Percentiles rank a stretch among this genome's conserved stretches.
These are phyloP conservation scores for Lemur catta DNA, from an alignment of 2,797 vertebrate genomes.

Conservation along the genomic window DNA sequence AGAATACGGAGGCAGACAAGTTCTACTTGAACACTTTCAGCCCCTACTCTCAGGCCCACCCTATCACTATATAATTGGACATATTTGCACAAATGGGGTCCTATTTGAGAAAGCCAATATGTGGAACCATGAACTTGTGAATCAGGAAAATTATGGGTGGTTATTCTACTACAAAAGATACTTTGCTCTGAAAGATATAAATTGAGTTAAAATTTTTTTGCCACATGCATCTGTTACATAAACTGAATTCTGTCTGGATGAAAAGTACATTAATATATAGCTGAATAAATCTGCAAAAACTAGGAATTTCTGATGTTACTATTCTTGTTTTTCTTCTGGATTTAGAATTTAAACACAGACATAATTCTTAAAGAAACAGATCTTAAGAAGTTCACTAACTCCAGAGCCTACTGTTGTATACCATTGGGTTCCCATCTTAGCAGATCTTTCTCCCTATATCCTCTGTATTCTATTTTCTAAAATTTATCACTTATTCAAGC, in stretches of 20 bases:
- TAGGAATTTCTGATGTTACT: constrained; percentile 22
- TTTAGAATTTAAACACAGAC: neutral
- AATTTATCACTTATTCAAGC: neutral
- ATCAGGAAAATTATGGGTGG: neutral
- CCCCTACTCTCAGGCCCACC: neutral
- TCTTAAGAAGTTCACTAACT: neutral
- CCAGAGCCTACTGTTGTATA: neutral
- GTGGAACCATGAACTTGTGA: neutral
- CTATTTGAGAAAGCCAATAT: neutral
- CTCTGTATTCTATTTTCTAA: constrained; percentile 2
- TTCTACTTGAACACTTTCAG: neutral
- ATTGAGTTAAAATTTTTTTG: neutral
- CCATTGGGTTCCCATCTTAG: neutral
- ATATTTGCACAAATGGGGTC: neutral
- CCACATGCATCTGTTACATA: neutral
- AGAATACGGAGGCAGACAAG: neutral
- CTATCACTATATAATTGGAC: neutral
- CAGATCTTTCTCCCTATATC: neutral
- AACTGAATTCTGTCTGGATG: constrained; percentile 37
- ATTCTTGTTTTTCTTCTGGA: constrained; percentile 37
- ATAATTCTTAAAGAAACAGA: neutral
- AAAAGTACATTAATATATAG: constrained; percentile 7
- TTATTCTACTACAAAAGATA: neutral
- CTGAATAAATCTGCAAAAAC: constrained; percentile 35
- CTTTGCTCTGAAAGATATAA: constrained; percentile 34